A percentile compares a stretch with the other conserved stretches of the same genome.
These are phyloP conservation scores for Merops nubicus DNA, from an alignment of 2,113 vertebrate species.

Conservation along the genomic window DNA sequence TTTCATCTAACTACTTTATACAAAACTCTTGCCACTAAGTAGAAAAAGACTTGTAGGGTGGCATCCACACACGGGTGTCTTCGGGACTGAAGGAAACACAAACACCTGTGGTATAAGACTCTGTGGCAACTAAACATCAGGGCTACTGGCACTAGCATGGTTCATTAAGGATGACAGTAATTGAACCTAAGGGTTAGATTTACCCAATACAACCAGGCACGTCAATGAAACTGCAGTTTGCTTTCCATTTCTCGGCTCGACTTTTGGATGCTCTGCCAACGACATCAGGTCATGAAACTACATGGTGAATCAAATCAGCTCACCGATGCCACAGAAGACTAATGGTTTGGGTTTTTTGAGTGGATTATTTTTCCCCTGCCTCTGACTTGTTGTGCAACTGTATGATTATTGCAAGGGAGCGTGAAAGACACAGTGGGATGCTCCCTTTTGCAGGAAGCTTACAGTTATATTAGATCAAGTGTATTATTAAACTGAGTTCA, in stretches of 20 bases:
- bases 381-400: background rate
- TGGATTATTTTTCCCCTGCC: background rate
- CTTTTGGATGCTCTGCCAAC: background rate
- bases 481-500: background rate
- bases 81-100: background rate
- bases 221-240: background rate
- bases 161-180: background rate
- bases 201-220: background rate
- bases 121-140: background rate
- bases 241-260: background rate
- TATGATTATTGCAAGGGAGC: background rate
- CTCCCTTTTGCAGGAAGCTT: background rate
- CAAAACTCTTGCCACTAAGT: background rate
- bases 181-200: background rate
- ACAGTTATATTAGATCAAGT: background rate
- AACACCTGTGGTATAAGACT: background rate
- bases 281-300: background rate
- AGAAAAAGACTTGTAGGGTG: background rate
- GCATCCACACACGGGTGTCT: background rate
- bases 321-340: background rate
- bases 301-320: background rate
- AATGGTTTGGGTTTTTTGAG: background rate
- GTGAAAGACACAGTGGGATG: accelerated
- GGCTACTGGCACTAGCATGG: background rate
- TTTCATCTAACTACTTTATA: background rate